A percentile compares a stretch with the other conserved stretches of the same genome.
phyloP scores from a whole-genome alignment of 2,888 invertebrate genomes.

The Drosophila longiperda region DNA sequence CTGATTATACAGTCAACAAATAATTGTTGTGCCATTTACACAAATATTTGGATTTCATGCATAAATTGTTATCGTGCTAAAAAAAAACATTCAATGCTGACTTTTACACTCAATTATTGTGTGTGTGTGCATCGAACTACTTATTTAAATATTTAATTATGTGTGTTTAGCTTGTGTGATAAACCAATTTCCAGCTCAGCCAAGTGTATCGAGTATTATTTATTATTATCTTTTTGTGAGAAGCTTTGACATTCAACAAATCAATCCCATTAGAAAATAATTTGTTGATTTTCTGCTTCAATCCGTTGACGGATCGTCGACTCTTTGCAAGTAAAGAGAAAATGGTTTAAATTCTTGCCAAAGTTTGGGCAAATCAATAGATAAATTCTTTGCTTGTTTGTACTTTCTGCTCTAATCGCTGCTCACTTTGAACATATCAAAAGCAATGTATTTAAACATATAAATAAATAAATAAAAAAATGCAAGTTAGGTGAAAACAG shows the following conservation, averaged over 20 bases:
- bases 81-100: background rate
- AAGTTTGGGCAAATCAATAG: background rate
- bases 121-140: background rate
- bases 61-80: conserved; percentile 38
- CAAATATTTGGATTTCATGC: conserved; percentile 50
- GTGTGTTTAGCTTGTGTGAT: background rate
- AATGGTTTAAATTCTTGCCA: background rate
- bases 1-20: conserved; percentile 59
- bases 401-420: background rate
- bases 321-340: background rate
- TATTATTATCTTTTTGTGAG: background rate
- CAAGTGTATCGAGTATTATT: background rate
- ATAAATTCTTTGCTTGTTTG: background rate
- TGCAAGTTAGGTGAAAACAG: background rate
- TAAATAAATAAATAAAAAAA: no score
- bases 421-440: background rate
- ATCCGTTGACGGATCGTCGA: background rate
- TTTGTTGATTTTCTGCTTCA: no score
- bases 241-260: background rate
- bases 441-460: background rate
- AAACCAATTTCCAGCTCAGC: background rate
- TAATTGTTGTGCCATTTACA: conserved; percentile 51
- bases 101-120: conserved; percentile 17
- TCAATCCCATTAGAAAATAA: conserved; percentile 2
- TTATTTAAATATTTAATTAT: background rate